phyloP scores from a whole-genome alignment of 2,888 invertebrate species.

The Drosophila mulleri region DNA sequence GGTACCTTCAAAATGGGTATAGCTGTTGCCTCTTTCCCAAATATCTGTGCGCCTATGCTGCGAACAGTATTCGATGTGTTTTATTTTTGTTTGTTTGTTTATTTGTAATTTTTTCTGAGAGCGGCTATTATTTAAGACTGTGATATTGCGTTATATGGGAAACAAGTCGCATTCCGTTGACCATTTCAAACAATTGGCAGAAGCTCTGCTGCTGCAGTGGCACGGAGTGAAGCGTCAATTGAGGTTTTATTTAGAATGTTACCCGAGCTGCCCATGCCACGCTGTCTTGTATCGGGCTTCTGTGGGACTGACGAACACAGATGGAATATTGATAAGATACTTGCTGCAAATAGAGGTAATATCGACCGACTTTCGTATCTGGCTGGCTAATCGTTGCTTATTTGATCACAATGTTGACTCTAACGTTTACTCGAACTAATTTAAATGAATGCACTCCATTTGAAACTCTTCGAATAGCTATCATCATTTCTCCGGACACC shows the following conservation, averaged over 20 bases:
- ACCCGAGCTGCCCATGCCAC: constrained; percentile 53
- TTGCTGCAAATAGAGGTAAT: constrained; percentile 34
- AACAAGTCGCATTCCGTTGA: constrained; percentile 84
- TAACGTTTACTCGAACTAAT: constrained; percentile 56
- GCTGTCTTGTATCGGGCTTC: constrained; percentile 50
- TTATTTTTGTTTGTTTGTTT: constrained; percentile 39
- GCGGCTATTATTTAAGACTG: constrained; percentile 66
- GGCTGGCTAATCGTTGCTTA: constrained; percentile 59
- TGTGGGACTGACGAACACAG: constrained; percentile 68
- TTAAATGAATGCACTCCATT: not conserved
- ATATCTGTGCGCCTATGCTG: constrained; percentile 31
- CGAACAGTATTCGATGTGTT: constrained; percentile 63
- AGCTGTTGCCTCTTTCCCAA: constrained; percentile 18
- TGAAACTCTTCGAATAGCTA: not conserved
- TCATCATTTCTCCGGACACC: not conserved
- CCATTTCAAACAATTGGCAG: constrained; percentile 81
- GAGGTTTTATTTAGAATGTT: constrained; percentile 81
- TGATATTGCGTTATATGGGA: constrained; percentile 58
- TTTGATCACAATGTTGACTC: constrained; percentile 3
- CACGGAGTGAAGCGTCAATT: constrained; percentile 62
- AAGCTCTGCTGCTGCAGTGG: constrained; percentile 43
- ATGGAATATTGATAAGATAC: constrained; percentile 83
- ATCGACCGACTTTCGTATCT: constrained; percentile 29
- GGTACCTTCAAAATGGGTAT: constrained; percentile 8
- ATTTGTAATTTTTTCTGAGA: constrained; percentile 65